Evolutionary conservation across 2,113 vertebrate species (phyloP).

Genomic region (Datnioides undecimradiatus): DNA sequence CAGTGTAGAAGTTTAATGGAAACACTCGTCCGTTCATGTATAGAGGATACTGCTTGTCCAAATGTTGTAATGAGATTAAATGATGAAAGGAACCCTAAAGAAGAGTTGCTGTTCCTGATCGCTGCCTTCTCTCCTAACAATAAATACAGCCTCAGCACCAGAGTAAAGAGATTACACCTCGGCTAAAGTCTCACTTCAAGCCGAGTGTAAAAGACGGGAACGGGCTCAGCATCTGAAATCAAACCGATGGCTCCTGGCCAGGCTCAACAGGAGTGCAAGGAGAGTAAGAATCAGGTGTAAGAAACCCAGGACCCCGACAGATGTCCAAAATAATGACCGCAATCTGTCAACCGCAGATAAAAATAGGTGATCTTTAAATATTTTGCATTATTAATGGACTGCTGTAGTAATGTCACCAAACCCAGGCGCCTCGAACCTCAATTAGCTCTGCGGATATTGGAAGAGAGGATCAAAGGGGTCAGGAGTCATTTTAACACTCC

Average conservation of each 20-base stretch:
- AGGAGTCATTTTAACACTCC: conserved; percentile 8
- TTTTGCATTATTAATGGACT: conserved; percentile 78
- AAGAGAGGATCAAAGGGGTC: conserved; percentile 53
- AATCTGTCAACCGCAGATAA: conserved; percentile 73
- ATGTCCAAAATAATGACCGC: conserved; percentile 73
- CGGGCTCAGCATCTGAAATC: conserved; percentile 27
- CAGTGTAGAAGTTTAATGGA: too few relatives aligned
- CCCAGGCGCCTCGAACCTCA: conserved; percentile 48
- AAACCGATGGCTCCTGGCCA: conserved; percentile 46
- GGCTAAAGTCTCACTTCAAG: not conserved
- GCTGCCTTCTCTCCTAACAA: not conserved
- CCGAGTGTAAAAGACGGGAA: conserved; percentile 40
- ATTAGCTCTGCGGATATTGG: conserved; percentile 68
- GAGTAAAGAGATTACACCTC: conserved; percentile 3
- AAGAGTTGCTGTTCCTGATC: not conserved
- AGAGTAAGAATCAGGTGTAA: conserved; percentile 58
- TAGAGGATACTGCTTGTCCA: not conserved
- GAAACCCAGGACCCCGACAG: conserved; percentile 63
- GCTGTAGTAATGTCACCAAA: conserved; percentile 67
- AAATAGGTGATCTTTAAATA: conserved; percentile 81
- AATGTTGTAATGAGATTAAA: conserved; percentile 7
- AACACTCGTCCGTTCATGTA: too few relatives aligned
- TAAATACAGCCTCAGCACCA: conserved; percentile 1
- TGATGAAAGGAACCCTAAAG: not conserved
- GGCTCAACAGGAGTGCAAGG: conserved; percentile 58